Conservation (phyloP, 2,113 vertebrate genomes). For the Engraulis encrasicolus region DNA sequence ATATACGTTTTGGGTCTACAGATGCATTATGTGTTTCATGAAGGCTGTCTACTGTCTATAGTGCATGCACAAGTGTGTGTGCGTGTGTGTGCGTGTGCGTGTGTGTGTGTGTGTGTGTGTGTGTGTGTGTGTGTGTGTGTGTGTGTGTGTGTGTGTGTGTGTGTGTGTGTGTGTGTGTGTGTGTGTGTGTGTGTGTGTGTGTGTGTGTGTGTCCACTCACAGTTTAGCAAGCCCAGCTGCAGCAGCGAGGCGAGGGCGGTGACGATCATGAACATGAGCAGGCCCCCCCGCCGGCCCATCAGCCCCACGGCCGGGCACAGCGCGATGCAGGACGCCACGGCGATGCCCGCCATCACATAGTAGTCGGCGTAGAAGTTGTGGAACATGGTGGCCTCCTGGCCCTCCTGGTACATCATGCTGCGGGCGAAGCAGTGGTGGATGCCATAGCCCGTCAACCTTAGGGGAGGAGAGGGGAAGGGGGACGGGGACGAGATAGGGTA, state of each 20-base stretch:
- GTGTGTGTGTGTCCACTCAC: too few species aligned
- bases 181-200: background rate
- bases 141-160: too few species aligned
- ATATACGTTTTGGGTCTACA: too few species aligned
- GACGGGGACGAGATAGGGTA: background rate
- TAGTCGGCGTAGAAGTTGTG: constrained; percentile 93
- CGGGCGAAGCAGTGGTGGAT: constrained; percentile 98
- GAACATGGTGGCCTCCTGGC: constrained; percentile 79
- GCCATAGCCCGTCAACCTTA: constrained; percentile 90
- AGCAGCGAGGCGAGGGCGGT: constrained; percentile 93
- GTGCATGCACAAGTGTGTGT: too few species aligned
- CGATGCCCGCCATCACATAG: constrained; percentile 91
- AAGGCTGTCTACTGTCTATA: too few species aligned
- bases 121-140: too few species aligned
- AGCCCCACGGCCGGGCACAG: constrained; percentile 89
- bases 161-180: too few species aligned
- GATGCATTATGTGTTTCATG: too few species aligned
- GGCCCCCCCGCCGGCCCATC: constrained; percentile 90
- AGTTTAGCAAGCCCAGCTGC: constrained; percentile 92
- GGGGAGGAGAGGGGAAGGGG: background rate
- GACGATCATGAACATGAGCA: constrained; percentile 95
- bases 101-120: too few species aligned
- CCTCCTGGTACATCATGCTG: constrained; percentile 90
- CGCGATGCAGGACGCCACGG: constrained; percentile 87
- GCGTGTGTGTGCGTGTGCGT: too few species aligned